These are phyloP conservation scores for Oenanthe melanoleuca DNA, from an alignment of 2,113 vertebrate species.

Conservation along the genomic window DNA sequence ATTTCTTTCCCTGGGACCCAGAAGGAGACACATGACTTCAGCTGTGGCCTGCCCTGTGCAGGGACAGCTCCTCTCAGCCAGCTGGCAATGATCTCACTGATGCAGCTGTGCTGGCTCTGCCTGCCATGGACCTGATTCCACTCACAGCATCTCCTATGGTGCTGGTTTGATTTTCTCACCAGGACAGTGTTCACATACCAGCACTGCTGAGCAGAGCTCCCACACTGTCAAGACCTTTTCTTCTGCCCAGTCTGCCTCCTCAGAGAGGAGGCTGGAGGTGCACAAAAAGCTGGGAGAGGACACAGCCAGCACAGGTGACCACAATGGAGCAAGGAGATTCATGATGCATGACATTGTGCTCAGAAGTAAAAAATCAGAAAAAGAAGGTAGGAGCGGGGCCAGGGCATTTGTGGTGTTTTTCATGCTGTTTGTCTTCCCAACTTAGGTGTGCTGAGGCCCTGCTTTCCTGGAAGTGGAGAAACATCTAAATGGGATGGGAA, in stretches of 20 bases:
- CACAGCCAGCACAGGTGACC: background rate
- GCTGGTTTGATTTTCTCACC: background rate
- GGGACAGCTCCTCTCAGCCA: background rate
- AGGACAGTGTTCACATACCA: background rate
- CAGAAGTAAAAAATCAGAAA: background rate
- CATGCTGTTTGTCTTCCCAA: background rate
- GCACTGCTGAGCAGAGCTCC: background rate
- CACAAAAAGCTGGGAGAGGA: background rate
- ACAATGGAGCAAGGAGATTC: accelerated
- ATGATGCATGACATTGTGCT: background rate
- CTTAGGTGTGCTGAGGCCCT: background rate
- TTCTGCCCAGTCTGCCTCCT: background rate
- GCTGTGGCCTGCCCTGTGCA: background rate
- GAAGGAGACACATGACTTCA: background rate
- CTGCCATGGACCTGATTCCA: background rate
- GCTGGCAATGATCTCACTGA: background rate
- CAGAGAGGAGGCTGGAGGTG: background rate
- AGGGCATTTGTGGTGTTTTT: background rate
- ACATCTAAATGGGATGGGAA: background rate
- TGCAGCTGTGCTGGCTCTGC: background rate
- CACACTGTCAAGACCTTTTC: background rate
- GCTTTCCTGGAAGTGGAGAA: background rate
- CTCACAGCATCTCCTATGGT: background rate
- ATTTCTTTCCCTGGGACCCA: background rate
- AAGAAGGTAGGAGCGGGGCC: background rate